Percentiles rank a stretch among this genome's conserved stretches.
These are phyloP conservation scores for Sebastes reedi DNA, from an alignment of 2,797 vertebrate species.

Conservation along the genomic window DNA sequence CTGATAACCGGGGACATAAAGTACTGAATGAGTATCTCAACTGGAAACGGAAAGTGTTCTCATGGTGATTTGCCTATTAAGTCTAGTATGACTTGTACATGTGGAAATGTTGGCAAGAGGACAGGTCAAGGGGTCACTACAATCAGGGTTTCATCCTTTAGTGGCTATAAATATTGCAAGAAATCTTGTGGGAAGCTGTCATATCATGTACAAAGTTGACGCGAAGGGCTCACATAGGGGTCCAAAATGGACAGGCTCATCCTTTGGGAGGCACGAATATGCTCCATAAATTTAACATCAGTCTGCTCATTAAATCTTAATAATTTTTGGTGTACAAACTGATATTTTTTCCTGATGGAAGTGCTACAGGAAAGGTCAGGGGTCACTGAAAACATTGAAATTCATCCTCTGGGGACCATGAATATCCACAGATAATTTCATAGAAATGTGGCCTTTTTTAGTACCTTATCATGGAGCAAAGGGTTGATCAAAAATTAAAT, in stretches of 20 bases:
- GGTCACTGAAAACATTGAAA: not conserved
- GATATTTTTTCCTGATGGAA: not conserved
- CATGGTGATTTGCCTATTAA: not conserved
- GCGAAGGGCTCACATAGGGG: not conserved
- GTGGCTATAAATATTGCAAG: not conserved
- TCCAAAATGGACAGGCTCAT: not conserved
- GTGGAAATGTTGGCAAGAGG: not conserved
- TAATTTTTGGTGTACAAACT: not conserved
- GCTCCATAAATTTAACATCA: not conserved
- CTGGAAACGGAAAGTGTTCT: constrained; percentile 2
- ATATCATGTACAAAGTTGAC: not conserved
- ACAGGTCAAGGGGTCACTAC: not conserved
- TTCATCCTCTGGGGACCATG: too few species aligned
- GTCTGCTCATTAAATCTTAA: not conserved
- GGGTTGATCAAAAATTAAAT: not conserved
- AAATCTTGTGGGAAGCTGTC: not conserved
- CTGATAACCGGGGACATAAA: constrained; percentile 20
- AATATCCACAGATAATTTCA: not conserved
- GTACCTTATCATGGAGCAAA: not conserved
- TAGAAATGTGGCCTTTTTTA: not conserved
- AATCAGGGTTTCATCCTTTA: not conserved
- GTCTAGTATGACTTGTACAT: not conserved
- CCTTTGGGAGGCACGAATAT: not conserved
- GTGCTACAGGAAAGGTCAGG: not conserved
- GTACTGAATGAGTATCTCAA: constrained; percentile 2